Conservation (phyloP, 2,113 vertebrate genomes). For the Elanus axillaris region DNA sequence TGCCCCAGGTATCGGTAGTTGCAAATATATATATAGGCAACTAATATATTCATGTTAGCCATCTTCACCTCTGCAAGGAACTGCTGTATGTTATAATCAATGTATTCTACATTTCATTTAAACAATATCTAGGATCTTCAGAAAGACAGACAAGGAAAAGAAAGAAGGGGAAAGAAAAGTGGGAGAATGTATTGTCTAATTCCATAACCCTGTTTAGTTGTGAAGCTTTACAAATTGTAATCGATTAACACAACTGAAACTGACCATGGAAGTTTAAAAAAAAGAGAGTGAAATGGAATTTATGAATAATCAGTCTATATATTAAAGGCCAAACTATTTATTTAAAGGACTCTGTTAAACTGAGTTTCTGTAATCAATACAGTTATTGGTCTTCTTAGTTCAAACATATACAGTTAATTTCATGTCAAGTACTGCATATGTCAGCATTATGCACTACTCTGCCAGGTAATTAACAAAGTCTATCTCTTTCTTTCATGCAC, state of each 20-base stretch:
- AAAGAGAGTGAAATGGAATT: not conserved
- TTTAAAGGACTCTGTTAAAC: not conserved
- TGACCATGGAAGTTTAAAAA: not conserved
- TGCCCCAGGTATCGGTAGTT: not conserved
- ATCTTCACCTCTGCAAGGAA: not conserved
- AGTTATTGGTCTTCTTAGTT: not conserved
- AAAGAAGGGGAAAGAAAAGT: not conserved
- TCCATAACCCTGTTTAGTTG: not conserved
- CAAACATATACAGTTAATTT: not conserved
- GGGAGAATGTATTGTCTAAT: not conserved
- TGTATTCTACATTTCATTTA: not conserved
- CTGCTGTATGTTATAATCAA: not conserved
- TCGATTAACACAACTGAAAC: not conserved
- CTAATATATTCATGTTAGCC: not conserved
- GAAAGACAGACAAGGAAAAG: not conserved
- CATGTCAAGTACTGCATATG: not conserved
- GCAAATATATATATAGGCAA: not conserved
- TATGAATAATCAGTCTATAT: not conserved
- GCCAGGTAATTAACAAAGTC: not conserved
- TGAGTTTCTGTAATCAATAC: not conserved
- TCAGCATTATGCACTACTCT: accelerated
- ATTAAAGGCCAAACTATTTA: not conserved
- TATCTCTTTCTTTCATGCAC: accelerated
- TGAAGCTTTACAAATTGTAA: not conserved
- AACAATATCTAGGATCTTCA: not conserved